phyloP scores from a whole-genome alignment of 2,797 vertebrate genomes.

The Platyrinchus mystaceus region DNA sequence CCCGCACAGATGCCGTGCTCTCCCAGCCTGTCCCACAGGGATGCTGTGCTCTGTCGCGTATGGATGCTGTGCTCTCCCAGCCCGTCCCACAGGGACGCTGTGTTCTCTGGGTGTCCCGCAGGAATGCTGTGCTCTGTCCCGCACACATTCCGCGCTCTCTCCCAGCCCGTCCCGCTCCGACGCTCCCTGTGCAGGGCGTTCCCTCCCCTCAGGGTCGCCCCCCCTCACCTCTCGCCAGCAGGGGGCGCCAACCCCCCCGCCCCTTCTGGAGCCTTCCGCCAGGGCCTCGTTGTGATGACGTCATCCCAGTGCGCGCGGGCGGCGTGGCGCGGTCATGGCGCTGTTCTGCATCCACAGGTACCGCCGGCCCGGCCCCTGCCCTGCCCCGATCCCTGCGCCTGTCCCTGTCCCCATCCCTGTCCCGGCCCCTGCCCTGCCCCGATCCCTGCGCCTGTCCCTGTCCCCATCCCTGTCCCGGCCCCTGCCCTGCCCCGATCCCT shows the following conservation, averaged over 20 bases:
- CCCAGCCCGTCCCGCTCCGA: background rate
- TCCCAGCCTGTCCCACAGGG: too few species aligned
- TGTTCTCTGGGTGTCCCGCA: background rate
- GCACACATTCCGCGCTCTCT: too few species aligned
- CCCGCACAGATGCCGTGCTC: accelerated
- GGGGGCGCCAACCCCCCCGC: background rate
- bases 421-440: accelerated
- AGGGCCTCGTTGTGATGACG: accelerated
- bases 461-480: accelerated
- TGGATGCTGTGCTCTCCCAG: background rate
- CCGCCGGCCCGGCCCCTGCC: accelerated
- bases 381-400: too few species aligned
- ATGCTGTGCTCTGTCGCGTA: accelerated
- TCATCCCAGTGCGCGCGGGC: background rate
- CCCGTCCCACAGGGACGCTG: accelerated
- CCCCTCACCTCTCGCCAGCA: accelerated
- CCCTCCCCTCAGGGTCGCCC: background rate
- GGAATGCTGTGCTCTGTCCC: background rate
- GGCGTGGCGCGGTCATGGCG: background rate
- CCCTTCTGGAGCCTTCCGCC: accelerated
- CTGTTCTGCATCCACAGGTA: slow-evolving; percentile 27
- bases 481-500: too few species aligned
- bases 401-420: too few species aligned
- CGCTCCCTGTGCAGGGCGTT: too few species aligned
- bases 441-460: too few species aligned